These are phyloP conservation scores for Schizopygopsis malacanthus DNA, from an alignment of 2,797 vertebrate species.

Conservation along the genomic window DNA sequence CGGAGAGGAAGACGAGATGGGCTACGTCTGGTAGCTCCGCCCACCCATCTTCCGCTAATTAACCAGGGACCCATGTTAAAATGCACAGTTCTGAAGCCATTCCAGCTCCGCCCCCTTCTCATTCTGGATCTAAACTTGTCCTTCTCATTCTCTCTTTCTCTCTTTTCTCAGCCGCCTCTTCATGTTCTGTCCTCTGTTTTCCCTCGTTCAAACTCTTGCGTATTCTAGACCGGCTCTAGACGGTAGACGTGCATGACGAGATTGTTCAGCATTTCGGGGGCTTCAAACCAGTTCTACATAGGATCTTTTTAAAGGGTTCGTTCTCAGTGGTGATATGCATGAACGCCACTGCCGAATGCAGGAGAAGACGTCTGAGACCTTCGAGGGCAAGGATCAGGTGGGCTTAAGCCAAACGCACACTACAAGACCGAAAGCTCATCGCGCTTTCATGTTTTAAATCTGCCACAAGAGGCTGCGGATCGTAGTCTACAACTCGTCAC, in stretches of 20 bases:
- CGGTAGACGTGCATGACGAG: constrained; percentile 25
- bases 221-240: constrained; percentile 22
- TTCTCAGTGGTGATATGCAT: constrained; percentile 52
- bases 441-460: constrained; percentile 55
- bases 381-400: not conserved
- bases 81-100: constrained; percentile 89
- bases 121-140: not conserved
- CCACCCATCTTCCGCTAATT: constrained; percentile 67
- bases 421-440: constrained; percentile 33
- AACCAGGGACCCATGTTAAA: constrained; percentile 81
- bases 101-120: constrained; percentile 71
- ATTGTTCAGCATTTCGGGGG: constrained; percentile 18
- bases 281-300: not conserved
- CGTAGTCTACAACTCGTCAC: not conserved
- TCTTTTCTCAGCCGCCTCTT: constrained; percentile 27
- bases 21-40: constrained; percentile 95
- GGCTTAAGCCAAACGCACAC: not conserved
- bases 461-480: not conserved
- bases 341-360: constrained; percentile 44
- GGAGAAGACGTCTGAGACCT: constrained; percentile 24
- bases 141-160: constrained; percentile 24
- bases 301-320: constrained; percentile 42
- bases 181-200: constrained; percentile 49
- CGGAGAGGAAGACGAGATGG: constrained; percentile 91
- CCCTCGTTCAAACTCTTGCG: constrained; percentile 37